Conservation (phyloP, 2,888 invertebrate genomes). For the Stenchaetothrips biformis region DNA sequence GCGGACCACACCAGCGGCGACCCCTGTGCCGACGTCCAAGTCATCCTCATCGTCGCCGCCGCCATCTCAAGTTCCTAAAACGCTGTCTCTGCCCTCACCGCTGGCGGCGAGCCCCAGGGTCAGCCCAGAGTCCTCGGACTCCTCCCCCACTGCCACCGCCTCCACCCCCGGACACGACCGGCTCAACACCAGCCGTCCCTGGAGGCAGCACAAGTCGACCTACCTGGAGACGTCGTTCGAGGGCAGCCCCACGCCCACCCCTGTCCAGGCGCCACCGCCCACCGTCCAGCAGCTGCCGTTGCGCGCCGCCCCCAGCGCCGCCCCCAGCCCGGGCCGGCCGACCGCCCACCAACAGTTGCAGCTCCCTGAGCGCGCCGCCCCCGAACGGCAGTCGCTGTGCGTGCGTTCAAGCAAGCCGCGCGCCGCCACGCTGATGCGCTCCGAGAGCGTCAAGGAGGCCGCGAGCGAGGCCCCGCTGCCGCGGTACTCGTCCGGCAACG, state of each 20-base stretch:
- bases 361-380: neutral
- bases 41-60: slow-evolving; percentile 26
- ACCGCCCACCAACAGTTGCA: slow-evolving; percentile 41
- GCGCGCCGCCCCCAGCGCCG: slow-evolving; percentile 34
- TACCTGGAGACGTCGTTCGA: slow-evolving; percentile 12
- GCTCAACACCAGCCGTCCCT: slow-evolving; percentile 28
- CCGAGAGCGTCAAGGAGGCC: slow-evolving; percentile 32
- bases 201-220: slow-evolving; percentile 37
- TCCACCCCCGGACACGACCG: slow-evolving; percentile 33
- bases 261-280: slow-evolving; percentile 6
- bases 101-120: neutral
- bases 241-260: slow-evolving; percentile 2
- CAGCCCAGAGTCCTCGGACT: neutral
- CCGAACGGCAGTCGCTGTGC: slow-evolving; percentile 38
- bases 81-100: neutral
- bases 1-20: neutral
- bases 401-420: slow-evolving; percentile 41
- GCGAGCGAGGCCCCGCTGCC: slow-evolving; percentile 36
- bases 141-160: neutral
- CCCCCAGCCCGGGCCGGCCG: slow-evolving; percentile 43
- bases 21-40: neutral
- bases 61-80: slow-evolving; percentile 25
- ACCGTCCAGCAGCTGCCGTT: neutral
- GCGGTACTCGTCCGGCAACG: slow-evolving; percentile 26
- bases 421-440: neutral